phyloP scores from a whole-genome alignment of 2,888 invertebrate genomes.

The Lacanobia wlatinum region DNA sequence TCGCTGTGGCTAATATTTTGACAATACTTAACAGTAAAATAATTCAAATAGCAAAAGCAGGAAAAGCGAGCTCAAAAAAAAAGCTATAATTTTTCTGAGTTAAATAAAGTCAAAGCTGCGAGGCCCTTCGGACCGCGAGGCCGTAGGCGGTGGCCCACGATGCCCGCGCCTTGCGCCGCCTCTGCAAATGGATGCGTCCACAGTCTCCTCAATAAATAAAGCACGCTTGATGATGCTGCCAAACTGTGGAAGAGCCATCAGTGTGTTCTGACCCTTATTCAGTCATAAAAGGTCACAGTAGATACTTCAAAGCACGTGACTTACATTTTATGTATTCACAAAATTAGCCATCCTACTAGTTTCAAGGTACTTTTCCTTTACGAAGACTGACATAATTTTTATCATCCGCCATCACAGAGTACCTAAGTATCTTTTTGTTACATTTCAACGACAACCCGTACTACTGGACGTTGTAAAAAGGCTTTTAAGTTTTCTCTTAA shows the following conservation, averaged over 20 bases:
- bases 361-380: constrained; percentile 37
- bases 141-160: too few relatives aligned
- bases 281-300: constrained; percentile 1
- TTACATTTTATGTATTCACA: constrained; percentile 24
- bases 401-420: constrained; percentile 51
- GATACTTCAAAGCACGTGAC: constrained; percentile 33
- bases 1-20: too few relatives aligned
- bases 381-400: constrained; percentile 53
- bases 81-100: too few relatives aligned
- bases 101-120: too few relatives aligned
- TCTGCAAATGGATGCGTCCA: too few relatives aligned
- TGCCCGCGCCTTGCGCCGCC: too few relatives aligned
- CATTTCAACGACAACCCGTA: constrained; percentile 52
- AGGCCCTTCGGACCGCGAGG: too few relatives aligned
- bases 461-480: constrained; percentile 61
- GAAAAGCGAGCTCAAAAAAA: too few relatives aligned
- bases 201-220: not conserved
- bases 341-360: constrained; percentile 37
- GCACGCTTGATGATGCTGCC: not conserved
- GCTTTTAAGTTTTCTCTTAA: constrained; percentile 57
- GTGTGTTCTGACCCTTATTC: not conserved
- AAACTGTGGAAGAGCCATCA: too few relatives aligned
- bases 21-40: too few relatives aligned
- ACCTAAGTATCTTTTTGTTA: constrained; percentile 57
- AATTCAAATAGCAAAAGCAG: too few relatives aligned